These are phyloP conservation scores for Callimorpha dominula DNA, from an alignment of 2,888 invertebrate genomes.

Conservation along the genomic window DNA sequence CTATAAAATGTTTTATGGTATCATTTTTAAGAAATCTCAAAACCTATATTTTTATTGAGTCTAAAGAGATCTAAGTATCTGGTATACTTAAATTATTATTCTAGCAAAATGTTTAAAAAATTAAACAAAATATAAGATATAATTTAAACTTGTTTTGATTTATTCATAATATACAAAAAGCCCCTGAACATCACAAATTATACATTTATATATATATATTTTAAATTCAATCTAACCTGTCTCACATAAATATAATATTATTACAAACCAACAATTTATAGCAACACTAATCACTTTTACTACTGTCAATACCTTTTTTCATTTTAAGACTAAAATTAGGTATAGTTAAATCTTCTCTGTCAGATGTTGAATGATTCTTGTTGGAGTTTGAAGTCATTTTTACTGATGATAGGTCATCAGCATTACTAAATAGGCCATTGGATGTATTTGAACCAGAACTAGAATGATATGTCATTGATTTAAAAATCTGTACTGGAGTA, in stretches of 20 bases:
- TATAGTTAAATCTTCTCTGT: conserved; percentile 82
- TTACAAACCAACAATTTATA: conserved; percentile 38
- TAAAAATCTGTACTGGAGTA: conserved; percentile 85
- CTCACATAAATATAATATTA: conserved; percentile 42
- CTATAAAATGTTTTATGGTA: conserved; percentile 17
- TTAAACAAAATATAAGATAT: conserved; percentile 23
- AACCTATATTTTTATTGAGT: conserved; percentile 9
- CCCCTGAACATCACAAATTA: conserved; percentile 36
- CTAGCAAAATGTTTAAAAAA: conserved; percentile 11
- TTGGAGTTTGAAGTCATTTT: conserved; percentile 80
- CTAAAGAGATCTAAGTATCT: conserved; percentile 33
- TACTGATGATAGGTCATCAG: conserved; percentile 86
- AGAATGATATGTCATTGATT: conserved; percentile 76
- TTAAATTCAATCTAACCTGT: conserved; percentile 26
- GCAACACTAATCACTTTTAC: conserved; percentile 73
- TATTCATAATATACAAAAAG: conserved; percentile 57
- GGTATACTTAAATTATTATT: conserved; percentile 20
- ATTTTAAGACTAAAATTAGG: conserved; percentile 80
- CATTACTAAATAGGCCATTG: conserved; percentile 82
- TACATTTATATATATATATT: conserved; percentile 29
- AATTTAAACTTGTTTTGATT: conserved; percentile 53
- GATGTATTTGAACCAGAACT: conserved; percentile 82
- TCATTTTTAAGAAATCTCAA: conserved; percentile 19
- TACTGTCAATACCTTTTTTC: conserved; percentile 72
- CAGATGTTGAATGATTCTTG: conserved; percentile 79